Conservation (phyloP, 2,797 vertebrate species). For the Carcharodon carcharias region DNA sequence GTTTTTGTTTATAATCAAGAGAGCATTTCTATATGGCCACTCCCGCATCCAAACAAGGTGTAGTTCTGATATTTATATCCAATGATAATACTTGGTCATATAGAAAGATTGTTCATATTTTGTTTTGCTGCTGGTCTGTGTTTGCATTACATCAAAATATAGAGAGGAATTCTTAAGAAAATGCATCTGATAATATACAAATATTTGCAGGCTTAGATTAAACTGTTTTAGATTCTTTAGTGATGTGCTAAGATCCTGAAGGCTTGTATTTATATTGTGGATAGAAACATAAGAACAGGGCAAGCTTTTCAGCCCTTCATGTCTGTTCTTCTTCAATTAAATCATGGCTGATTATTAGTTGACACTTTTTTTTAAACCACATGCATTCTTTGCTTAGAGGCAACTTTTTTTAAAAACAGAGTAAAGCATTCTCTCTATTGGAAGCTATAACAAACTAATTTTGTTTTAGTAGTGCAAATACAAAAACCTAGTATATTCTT, state of each 20-base stretch:
- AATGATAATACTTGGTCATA: neutral
- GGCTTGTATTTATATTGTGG: neutral
- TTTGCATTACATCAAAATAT: neutral
- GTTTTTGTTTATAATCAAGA: no score
- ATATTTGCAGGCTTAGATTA: neutral
- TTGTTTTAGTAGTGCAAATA: neutral
- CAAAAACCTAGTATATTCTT: neutral
- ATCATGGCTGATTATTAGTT: neutral
- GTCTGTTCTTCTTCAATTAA: neutral
- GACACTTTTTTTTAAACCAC: neutral
- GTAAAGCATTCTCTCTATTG: neutral
- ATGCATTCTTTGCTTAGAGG: neutral
- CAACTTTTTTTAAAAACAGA: neutral
- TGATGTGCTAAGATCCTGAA: neutral
- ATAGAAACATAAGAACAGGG: neutral
- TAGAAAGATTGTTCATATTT: neutral
- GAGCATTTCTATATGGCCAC: neutral
- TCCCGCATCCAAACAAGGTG: no score
- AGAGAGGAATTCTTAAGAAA: neutral
- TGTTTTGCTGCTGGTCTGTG: neutral
- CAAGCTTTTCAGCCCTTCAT: neutral
- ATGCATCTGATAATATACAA: neutral
- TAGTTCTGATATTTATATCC: neutral
- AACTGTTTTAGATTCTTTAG: neutral
- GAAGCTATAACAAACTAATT: neutral